phyloP scores from a whole-genome alignment of 2,888 invertebrate genomes.

The Sphaerophoria rueppellii region DNA sequence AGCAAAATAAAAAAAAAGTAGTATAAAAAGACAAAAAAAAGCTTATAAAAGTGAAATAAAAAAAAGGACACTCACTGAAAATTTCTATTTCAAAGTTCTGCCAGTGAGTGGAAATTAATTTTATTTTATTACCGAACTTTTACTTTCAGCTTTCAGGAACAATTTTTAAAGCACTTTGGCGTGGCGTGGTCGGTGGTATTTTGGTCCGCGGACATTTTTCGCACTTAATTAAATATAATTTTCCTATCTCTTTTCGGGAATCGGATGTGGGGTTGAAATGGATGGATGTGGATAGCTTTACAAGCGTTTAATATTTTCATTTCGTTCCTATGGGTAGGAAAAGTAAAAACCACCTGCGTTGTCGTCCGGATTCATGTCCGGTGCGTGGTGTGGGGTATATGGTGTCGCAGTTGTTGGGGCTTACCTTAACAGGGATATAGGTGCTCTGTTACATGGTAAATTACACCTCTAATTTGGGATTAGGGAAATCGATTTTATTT shows the following conservation, averaged over 20 bases:
- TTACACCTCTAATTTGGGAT: constrained; percentile 35
- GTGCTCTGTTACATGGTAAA: constrained; percentile 34
- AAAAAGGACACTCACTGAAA: constrained; percentile 59
- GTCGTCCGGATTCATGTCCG: neutral
- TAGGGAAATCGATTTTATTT: constrained; percentile 56
- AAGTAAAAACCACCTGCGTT: constrained; percentile 18
- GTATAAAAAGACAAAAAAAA: constrained; percentile 3
- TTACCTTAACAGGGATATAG: constrained; percentile 2
- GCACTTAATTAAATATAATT: constrained; percentile 69
- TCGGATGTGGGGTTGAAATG: constrained; percentile 46
- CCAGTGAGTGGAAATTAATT: constrained; percentile 73
- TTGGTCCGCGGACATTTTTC: constrained; percentile 62
- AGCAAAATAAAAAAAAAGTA: constrained; percentile 40
- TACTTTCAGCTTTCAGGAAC: constrained; percentile 61
- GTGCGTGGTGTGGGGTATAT: neutral
- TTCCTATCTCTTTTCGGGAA: constrained; percentile 21
- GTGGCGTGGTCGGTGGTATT: constrained; percentile 63
- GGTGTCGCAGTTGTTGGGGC: neutral
- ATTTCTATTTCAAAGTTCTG: constrained; percentile 71
- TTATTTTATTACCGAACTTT: constrained; percentile 71
- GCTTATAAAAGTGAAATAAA: neutral
- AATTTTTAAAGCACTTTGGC: constrained; percentile 68
- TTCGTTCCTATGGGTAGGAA: constrained; percentile 14
- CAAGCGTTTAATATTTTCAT: constrained; percentile 47
- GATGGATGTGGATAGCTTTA: constrained; percentile 38